Evolutionary conservation across 2,113 vertebrate species (phyloP), one percentile per base, ranked within the genome.

Genomic region (Zapornia atra): DNA sequence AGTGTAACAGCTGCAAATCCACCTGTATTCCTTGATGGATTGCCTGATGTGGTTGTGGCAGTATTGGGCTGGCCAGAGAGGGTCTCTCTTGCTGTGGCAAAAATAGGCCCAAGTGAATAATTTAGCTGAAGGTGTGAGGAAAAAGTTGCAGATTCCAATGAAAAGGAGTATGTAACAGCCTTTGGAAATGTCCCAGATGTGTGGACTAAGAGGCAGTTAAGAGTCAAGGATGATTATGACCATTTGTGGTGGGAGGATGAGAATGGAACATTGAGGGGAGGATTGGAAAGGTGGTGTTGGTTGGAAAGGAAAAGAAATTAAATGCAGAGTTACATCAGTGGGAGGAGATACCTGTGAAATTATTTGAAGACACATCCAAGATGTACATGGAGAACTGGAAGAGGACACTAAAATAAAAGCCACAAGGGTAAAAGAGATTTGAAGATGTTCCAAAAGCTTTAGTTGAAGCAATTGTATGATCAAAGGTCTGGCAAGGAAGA

Each of bases 401-500:
- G 46, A 77, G 29, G 29, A 24, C 25, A 69, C 38, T 82, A 54
- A 70, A 77, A 20, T 59, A 75, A 87, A 78, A 91, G 6, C 42
- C 53, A 33, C 56, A 24, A 38, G 44, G 28, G 57, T 82, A 72
- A 57, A 88, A 92, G 40, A 90, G 40, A 75, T 85, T 72, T 88
- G 85, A 86, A 90, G 34, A 28, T 44, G 16, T 61, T 93, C 82
- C 82, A 95, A 65, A 86, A 91, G 10, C 4, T 0, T 72, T 71
- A 85, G 14, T 51, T 85, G 65, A 92, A 89, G 76, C 57, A 94
- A 65, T 80, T 21, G 59, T n/a, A 50, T 68, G 53, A 64, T n/a
- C 29, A 76, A 84, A 92, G 53, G 84, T 82, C 53, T 53, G 34
- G n/a, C 61, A 66, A 95, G 82, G 84, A 92, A 91, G 84, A 65